phyloP scores from a whole-genome alignment of 1,140 invertebrate species.

The Daktulosphaira vitifoliae region DNA sequence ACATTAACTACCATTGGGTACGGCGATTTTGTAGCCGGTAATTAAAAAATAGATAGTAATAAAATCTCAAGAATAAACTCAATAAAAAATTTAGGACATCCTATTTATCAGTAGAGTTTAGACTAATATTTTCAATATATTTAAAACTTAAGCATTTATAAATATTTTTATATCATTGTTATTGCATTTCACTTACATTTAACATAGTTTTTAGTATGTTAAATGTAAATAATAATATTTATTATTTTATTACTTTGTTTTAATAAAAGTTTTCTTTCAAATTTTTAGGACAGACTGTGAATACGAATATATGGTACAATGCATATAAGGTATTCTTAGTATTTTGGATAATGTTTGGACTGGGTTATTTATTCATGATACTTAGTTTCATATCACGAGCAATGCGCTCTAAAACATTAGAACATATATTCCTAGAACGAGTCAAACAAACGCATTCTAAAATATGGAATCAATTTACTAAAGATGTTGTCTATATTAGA shows the following conservation, averaged over 20 bases:
- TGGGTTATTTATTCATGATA: conserved; percentile 86
- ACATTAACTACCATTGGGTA: conserved; percentile 91
- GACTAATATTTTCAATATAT: no score
- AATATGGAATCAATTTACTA: conserved; percentile 66
- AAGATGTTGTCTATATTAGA: conserved; percentile 62
- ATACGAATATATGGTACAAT: conserved; percentile 46
- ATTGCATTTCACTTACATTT: no score
- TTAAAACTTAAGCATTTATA: no score
- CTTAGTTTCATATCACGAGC: conserved; percentile 72
- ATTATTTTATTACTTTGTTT: no score
- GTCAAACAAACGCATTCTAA: conserved; percentile 66
- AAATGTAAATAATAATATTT: no score
- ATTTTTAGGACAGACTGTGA: conserved; percentile 9
- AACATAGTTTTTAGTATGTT: no score
- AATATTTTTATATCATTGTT: no score
- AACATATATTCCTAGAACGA: conserved; percentile 63
- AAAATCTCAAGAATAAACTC: no score
- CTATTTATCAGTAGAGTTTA: no score
- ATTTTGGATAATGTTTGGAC: conserved; percentile 80
- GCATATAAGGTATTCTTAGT: conserved; percentile 65
- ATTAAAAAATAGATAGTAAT: conserved; percentile 37
- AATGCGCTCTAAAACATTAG: conserved; percentile 63
- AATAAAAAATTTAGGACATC: no score
- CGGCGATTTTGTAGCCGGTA: conserved; percentile 83
- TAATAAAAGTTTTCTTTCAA: not conserved